Evolutionary conservation across 2,888 invertebrate genomes (phyloP).

Genomic region (Beris morrisii): DNA sequence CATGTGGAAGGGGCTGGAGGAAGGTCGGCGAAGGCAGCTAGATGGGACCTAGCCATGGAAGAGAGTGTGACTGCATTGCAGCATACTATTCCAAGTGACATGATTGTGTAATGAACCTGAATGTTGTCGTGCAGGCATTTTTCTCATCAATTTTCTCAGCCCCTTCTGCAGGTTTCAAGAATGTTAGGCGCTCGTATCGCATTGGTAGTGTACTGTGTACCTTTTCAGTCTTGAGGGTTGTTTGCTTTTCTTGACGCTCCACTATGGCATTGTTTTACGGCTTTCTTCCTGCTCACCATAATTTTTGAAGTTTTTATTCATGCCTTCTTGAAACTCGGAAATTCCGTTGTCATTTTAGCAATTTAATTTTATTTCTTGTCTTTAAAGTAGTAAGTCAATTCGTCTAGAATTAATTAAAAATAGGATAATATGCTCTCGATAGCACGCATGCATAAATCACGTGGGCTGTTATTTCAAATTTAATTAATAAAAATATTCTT

Average conservation of each 20-base stretch:
- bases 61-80: conserved; percentile 39
- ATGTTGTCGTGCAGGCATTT: conserved; percentile 38
- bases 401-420: too few relatives aligned
- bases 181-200: conserved; percentile 21
- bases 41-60: conserved; percentile 12
- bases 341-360: too few relatives aligned
- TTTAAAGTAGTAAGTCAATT: too few relatives aligned
- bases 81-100: conserved; percentile 39
- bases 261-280: conserved; percentile 27
- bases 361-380: too few relatives aligned
- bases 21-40: conserved; percentile 19
- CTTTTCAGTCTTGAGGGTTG: conserved; percentile 8
- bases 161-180: conserved; percentile 35
- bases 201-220: conserved; percentile 3
- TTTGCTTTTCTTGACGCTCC: conserved; percentile 27
- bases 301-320: too few relatives aligned
- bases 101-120: conserved; percentile 40
- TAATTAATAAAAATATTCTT: too few relatives aligned
- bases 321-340: too few relatives aligned
- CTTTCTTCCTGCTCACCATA: conserved; percentile 12
- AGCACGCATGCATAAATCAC: too few relatives aligned
- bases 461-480: too few relatives aligned
- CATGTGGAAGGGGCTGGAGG: conserved; percentile 9
- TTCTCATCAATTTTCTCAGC: conserved; percentile 38
- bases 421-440: too few relatives aligned